Base-by-base conservation (phyloP, 2,113 vertebrate species). In the Merops nubicus region DNA sequence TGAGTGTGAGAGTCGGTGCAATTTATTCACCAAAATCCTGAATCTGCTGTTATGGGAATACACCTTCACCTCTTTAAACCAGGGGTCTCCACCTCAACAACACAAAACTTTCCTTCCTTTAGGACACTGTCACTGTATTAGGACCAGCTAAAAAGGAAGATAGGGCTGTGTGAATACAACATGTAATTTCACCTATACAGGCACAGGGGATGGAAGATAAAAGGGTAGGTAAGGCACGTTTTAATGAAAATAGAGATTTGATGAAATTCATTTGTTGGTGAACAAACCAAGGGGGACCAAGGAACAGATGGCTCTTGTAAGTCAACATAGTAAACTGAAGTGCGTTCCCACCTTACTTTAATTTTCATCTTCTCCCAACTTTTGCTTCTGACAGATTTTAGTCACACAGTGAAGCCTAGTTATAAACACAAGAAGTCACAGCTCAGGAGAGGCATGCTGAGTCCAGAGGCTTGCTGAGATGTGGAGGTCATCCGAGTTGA, bases 1-100 rank as follows among this genome's bases (percentile, higher is more conserved):
- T 91, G 91, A 96, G 87, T 94, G 93, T 96, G 88, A 74, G 88
- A 95, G 70, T 28, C 50, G 47, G 50, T 96, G 78, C 38, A 67
- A 62, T 50, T 82, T 65, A 45, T 48, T 64, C 57, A 48, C 45
- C 45, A n/a, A 82, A 94, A 83, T 83, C 85, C 78, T 3, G 2
- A 56, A 85, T 73, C 88, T 89, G 59, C 64, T 77, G 54, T 74
- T 93, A 93, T 25, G 21, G 53, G 42, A 91, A 69, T 77, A 75
- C 60, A 85, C 70, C 45, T 85, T 82, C 75, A 65, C 45, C 54
- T 69, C 59, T 81, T 94, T 47, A 57, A 75, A 76, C 26, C 54
- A 34, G 54, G 12, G 7, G 5, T 60, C 36, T 85, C 45, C 62
- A 81, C n/a, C 40, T 85, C 62, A 53, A 12, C 33, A 73, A 54